Evolutionary conservation across 2,797 vertebrate genomes (phyloP).

Genomic region (Urosaurus nigricauda): DNA sequence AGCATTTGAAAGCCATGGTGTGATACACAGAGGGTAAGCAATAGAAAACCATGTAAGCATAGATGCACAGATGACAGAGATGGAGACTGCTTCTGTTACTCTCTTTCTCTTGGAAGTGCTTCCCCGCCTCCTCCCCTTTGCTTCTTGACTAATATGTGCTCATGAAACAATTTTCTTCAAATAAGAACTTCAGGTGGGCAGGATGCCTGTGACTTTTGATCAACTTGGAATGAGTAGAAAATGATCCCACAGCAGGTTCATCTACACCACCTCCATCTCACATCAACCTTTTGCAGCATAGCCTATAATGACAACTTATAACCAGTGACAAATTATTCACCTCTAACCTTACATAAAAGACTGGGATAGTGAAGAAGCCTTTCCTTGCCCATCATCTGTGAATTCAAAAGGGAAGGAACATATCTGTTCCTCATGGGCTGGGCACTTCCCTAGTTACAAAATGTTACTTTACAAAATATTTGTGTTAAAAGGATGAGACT

Average conservation of each 20-base stretch:
- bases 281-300: neutral
- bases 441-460: constrained; percentile 4
- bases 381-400: neutral
- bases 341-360: no score
- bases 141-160: neutral
- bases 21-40: constrained; percentile 88
- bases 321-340: no score
- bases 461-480: neutral
- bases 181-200: neutral
- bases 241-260: neutral
- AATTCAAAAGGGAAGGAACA: neutral
- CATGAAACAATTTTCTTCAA: neutral
- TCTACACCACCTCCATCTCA: neutral
- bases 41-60: neutral
- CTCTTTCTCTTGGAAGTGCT: neutral
- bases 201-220: neutral
- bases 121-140: neutral
- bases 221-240: neutral
- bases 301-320: neutral
- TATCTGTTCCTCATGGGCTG: neutral
- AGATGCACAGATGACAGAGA: neutral
- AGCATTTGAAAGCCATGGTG: constrained; percentile 88
- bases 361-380: neutral
- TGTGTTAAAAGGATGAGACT: neutral
- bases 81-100: neutral